Percentiles rank a stretch among this genome's conserved stretches.
phyloP scores from a whole-genome alignment of 2,888 invertebrate species.

The Tenthredo scrophulariae region DNA sequence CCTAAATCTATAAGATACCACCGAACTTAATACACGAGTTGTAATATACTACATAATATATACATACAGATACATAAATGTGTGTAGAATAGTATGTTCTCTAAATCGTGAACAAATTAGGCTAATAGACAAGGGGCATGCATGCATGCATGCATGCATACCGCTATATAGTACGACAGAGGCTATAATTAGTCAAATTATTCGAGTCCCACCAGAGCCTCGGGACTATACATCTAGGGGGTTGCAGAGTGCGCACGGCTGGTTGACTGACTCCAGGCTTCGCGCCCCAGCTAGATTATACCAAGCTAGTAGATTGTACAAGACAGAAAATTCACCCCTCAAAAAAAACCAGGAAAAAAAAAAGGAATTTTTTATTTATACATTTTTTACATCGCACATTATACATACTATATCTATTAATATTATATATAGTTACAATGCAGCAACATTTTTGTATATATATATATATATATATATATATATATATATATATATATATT shows the following conservation, averaged over 20 bases:
- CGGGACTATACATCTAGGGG: constrained; percentile 5
- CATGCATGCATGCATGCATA: constrained; percentile 13
- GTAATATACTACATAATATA: not conserved
- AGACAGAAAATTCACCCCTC: not conserved
- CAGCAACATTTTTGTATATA: no score
- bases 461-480: no score
- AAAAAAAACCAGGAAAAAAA: no score
- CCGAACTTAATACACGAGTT: not conserved
- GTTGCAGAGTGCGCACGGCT: constrained; percentile 44
- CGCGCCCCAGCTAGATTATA: not conserved
- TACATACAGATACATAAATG: not conserved
- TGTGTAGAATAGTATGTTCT: not conserved
- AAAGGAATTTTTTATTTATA: no score
- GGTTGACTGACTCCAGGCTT: not conserved
- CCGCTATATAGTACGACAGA: not conserved
- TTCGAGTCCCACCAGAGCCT: constrained; percentile 22
- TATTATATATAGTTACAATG: no score
- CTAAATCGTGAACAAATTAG: constrained; percentile 51
- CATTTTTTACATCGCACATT: no score
- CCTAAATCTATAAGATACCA: not conserved
- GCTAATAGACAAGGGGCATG: constrained; percentile 38
- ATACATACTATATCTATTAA: no score
- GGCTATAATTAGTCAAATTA: constrained; percentile 52
- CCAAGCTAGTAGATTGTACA: not conserved
- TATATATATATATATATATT: no score